A percentile compares a stretch with the other conserved stretches of the same genome.
phyloP scores from a whole-genome alignment of 2,113 vertebrate species.

The Gallinago jamesoni region DNA sequence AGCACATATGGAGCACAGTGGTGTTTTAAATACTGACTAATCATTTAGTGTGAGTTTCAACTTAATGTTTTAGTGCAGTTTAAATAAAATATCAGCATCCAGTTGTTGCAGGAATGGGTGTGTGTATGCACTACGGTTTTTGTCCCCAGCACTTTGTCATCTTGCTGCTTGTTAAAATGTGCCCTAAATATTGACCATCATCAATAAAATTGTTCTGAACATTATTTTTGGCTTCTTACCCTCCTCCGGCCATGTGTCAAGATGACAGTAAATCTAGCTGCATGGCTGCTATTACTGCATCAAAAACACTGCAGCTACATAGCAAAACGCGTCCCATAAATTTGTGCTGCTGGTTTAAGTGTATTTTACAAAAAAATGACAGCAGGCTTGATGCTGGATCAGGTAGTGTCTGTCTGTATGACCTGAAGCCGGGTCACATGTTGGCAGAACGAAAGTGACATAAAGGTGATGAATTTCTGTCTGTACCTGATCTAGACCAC shows the following conservation, averaged over 20 bases:
- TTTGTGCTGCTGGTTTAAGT: background rate
- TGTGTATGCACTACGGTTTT: background rate
- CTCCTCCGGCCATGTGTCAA: accelerated
- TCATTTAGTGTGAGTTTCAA: background rate
- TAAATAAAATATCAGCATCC: background rate
- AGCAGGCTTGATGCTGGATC: background rate
- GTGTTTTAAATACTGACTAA: slow-evolving; percentile 5
- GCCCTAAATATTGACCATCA: background rate
- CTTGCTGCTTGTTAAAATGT: background rate
- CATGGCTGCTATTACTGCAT: background rate
- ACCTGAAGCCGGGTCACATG: background rate
- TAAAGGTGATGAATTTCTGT: background rate
- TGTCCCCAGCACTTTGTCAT: background rate
- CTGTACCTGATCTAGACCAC: background rate
- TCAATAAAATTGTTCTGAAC: background rate
- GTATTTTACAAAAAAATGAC: background rate
- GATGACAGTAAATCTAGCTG: background rate
- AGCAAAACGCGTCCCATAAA: background rate
- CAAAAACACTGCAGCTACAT: background rate
- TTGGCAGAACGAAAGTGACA: background rate
- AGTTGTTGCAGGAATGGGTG: background rate
- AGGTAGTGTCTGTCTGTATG: accelerated
- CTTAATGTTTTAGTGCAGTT: background rate
- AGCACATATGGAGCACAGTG: background rate
- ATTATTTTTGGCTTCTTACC: background rate